phyloP scores from a whole-genome alignment of 2,113 vertebrate genomes.

The Odontesthes bonariensis region DNA sequence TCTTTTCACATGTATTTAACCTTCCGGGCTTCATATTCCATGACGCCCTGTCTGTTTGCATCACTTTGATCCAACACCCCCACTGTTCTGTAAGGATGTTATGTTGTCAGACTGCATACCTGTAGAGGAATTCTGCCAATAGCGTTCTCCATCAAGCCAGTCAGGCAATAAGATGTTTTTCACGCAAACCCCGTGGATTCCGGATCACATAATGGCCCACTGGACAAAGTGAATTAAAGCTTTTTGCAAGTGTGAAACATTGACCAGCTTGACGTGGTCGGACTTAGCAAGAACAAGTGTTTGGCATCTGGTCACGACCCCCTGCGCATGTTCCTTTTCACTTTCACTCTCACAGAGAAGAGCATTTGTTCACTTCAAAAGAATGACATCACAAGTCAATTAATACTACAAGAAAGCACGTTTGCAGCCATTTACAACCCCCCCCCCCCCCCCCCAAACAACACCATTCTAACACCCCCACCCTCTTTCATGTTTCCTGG shows the following conservation, averaged over 20 bases:
- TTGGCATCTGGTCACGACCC: slow-evolving; percentile 26
- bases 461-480: slow-evolving; percentile 1
- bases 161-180: slow-evolving; percentile 45
- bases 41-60: slow-evolving; percentile 80
- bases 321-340: background rate
- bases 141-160: slow-evolving; percentile 57
- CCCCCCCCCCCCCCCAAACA: background rate
- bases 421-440: slow-evolving; percentile 38
- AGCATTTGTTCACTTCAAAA: slow-evolving; percentile 25
- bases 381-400: slow-evolving; percentile 14
- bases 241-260: slow-evolving; percentile 42
- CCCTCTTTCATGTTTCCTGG: slow-evolving; percentile 8
- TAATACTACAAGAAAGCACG: slow-evolving; percentile 35
- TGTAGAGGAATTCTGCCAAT: slow-evolving; percentile 76
- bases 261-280: slow-evolving; percentile 5
- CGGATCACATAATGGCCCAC: slow-evolving; percentile 45
- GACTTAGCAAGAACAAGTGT: slow-evolving; percentile 36
- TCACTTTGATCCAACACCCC: slow-evolving; percentile 73
- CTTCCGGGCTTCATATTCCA: slow-evolving; percentile 74
- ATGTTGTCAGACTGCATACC: slow-evolving; percentile 69
- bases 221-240: slow-evolving; percentile 32
- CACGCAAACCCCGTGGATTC: slow-evolving; percentile 38
- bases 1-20: slow-evolving; percentile 66
- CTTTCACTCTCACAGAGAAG: background rate
- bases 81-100: slow-evolving; percentile 60